phyloP scores from a whole-genome alignment of 1,140 invertebrate genomes.

The Dendroctonus ponderosae region DNA sequence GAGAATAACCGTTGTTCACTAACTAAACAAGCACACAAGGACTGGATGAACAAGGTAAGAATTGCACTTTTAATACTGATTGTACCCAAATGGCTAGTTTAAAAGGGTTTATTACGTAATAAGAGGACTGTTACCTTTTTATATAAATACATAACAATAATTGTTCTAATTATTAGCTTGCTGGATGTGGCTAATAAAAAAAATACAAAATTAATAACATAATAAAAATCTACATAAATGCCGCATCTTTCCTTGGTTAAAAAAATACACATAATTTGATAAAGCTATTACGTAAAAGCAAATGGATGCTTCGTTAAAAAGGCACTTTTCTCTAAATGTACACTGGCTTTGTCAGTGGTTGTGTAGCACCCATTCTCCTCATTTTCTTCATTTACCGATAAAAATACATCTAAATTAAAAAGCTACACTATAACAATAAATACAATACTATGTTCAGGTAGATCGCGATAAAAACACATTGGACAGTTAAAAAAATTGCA shows the following conservation, averaged over 20 bases:
- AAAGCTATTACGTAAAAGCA: slow-evolving; percentile 28
- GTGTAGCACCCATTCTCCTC: slow-evolving; percentile 12
- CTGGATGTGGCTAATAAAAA: slow-evolving; percentile 23
- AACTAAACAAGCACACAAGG: too few species aligned
- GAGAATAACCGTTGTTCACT: too few species aligned
- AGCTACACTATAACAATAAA: slow-evolving; percentile 34
- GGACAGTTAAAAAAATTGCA: too few species aligned
- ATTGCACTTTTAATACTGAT: too few species aligned
- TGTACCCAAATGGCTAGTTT: slow-evolving; percentile 7
- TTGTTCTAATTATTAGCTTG: slow-evolving; percentile 28
- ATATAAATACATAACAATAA: slow-evolving; percentile 36
- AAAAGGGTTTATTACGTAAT: slow-evolving; percentile 28
- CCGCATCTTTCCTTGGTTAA: slow-evolving; percentile 26
- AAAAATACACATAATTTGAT: slow-evolving; percentile 27
- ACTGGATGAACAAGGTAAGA: too few species aligned
- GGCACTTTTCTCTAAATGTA: slow-evolving; percentile 22
- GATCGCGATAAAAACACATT: slow-evolving; percentile 2
- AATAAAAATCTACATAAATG: slow-evolving; percentile 36
- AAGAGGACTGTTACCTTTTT: slow-evolving; percentile 28
- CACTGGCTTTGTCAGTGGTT: slow-evolving; percentile 2
- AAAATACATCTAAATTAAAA: slow-evolving; percentile 28
- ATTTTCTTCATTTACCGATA: background rate
- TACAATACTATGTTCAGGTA: slow-evolving; percentile 36
- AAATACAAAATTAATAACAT: slow-evolving; percentile 29
- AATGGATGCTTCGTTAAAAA: slow-evolving; percentile 25